Conservation (phyloP, 2,888 invertebrate genomes). For the Barypeithes pellucidus region DNA sequence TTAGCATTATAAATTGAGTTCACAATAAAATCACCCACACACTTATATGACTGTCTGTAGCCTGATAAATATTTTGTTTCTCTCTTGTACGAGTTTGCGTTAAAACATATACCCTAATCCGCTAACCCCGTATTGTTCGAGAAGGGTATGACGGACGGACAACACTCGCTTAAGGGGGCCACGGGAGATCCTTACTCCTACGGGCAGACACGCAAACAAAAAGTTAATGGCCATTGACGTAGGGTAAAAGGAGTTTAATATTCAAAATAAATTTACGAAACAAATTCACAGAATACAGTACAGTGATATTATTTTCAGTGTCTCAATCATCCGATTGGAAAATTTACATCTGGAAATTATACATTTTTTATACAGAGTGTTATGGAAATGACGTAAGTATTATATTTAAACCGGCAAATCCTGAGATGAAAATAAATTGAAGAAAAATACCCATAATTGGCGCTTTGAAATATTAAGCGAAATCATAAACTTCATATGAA, state of each 20-base stretch:
- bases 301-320: too few species aligned
- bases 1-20: not conserved
- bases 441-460: too few species aligned
- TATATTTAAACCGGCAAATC: too few species aligned
- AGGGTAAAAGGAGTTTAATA: not conserved
- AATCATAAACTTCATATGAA: too few species aligned
- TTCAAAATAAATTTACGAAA: too few species aligned
- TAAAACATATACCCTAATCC: constrained; percentile 19
- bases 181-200: constrained; percentile 18
- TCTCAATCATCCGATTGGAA: too few species aligned
- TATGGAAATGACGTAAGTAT: too few species aligned
- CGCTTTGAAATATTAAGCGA: too few species aligned
- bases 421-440: too few species aligned
- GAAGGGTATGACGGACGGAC: constrained; percentile 26
- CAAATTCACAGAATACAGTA: too few species aligned
- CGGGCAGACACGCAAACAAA: constrained; percentile 39
- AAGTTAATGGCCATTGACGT: constrained; percentile 23
- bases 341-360: too few species aligned
- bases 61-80: constrained; percentile 10
- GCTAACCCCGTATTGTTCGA: constrained; percentile 22
- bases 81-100: constrained; percentile 5
- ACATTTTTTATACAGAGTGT: too few species aligned
- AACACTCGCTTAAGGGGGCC: constrained; percentile 27
- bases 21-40: constrained; percentile 7
- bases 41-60: not conserved